phyloP scores from a whole-genome alignment of 2,888 invertebrate genomes.

The Caenorhabditis sp. region DNA sequence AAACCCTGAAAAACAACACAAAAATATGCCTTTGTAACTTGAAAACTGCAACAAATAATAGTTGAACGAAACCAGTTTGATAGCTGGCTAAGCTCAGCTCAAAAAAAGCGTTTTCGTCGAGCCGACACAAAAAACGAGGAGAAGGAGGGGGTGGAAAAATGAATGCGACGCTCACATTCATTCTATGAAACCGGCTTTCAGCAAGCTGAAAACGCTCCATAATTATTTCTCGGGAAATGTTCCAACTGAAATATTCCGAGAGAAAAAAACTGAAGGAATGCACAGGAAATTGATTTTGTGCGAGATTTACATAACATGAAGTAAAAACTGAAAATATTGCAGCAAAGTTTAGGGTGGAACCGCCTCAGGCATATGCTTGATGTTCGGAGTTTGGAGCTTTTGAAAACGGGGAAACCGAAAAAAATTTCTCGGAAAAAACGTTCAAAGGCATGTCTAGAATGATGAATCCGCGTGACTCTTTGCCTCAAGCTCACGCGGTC shows the following conservation, averaged over 20 bases:
- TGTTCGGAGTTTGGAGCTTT: no score
- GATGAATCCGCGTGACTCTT: slow-evolving; percentile 41
- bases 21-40: no score
- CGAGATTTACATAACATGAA: no score
- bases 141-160: neutral
- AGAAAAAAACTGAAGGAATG: slow-evolving; percentile 1
- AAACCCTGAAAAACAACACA: neutral
- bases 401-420: neutral
- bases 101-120: neutral
- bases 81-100: neutral
- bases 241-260: neutral
- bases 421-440: slow-evolving; percentile 7
- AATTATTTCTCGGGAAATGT: slow-evolving; percentile 23
- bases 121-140: neutral
- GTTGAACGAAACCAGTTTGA: neutral
- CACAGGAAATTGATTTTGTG: neutral
- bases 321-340: no score
- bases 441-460: slow-evolving; percentile 21
- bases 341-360: neutral
- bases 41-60: no score
- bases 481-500: slow-evolving; percentile 23
- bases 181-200: slow-evolving; percentile 10
- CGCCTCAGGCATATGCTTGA: neutral
- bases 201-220: slow-evolving; percentile 2
- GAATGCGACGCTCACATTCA: slow-evolving; percentile 1